phyloP scores from a whole-genome alignment of 92 coral and sea anemone species.

The Montipora capitata region DNA sequence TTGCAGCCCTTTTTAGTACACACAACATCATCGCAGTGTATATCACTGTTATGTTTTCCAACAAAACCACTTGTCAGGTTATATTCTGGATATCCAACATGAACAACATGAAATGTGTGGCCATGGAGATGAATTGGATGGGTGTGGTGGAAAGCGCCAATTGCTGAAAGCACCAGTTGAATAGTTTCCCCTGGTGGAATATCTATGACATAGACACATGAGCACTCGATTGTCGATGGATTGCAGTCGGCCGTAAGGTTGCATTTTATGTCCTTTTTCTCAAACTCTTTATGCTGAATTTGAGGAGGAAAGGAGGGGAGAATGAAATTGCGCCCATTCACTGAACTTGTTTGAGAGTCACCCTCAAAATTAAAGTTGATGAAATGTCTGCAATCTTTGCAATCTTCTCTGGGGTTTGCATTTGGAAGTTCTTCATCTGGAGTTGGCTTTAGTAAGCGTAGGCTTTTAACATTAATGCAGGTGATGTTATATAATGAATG shows the following conservation, averaged over 20 bases:
- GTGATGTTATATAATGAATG: neutral
- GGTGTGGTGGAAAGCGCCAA: slow-evolving; percentile 11
- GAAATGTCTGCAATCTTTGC: slow-evolving; percentile 45
- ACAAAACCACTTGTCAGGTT: slow-evolving; percentile 62
- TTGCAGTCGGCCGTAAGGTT: slow-evolving; percentile 24
- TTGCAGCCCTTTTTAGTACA: slow-evolving; percentile 31
- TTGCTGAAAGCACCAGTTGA: slow-evolving; percentile 65
- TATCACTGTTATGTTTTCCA: slow-evolving; percentile 50
- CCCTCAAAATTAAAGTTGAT: slow-evolving; percentile 76
- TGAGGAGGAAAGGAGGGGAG: slow-evolving; percentile 60
- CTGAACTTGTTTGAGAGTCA: slow-evolving; percentile 38
- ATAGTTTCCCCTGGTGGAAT: slow-evolving; percentile 65
- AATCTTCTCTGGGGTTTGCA: neutral
- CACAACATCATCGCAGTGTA: slow-evolving; percentile 61
- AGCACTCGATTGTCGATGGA: slow-evolving; percentile 55
- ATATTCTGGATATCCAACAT: slow-evolving; percentile 68
- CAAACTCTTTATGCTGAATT: slow-evolving; percentile 26
- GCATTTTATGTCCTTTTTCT: neutral
- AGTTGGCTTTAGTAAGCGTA: slow-evolving; percentile 52
- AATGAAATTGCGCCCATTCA: slow-evolving; percentile 68
- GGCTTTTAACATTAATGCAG: slow-evolving; percentile 45
- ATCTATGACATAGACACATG: slow-evolving; percentile 77
- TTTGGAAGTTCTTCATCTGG: slow-evolving; percentile 55
- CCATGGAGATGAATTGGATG: slow-evolving; percentile 84
- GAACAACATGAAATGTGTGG: slow-evolving; percentile 80